phyloP scores from a whole-genome alignment of 1,140 invertebrate genomes.

The Choristoneura fumiferana region DNA sequence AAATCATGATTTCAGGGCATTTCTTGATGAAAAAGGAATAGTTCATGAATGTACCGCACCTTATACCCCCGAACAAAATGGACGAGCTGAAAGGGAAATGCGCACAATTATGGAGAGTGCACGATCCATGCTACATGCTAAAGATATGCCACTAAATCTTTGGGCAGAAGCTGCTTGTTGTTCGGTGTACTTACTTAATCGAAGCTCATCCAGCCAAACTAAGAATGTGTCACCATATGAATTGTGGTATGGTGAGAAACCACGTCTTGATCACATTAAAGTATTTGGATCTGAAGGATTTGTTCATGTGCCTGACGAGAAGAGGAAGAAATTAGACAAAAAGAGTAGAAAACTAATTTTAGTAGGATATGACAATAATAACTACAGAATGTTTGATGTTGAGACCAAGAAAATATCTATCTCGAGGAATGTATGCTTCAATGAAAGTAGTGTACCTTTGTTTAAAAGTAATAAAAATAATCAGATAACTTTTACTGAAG shows the following conservation, averaged over 20 bases:
- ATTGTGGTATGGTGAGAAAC: constrained; percentile 30
- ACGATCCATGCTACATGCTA: constrained; percentile 35
- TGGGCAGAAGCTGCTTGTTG: constrained; percentile 37
- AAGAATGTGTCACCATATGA: constrained; percentile 28
- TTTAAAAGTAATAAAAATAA: too few species aligned
- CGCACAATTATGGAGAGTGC: too few species aligned
- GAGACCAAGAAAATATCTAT: too few species aligned
- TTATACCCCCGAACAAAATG: constrained; percentile 38
- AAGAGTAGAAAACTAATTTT: background rate
- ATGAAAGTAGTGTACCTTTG: too few species aligned
- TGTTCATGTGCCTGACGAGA: constrained; percentile 33
- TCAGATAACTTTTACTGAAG: too few species aligned
- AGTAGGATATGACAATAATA: constrained; percentile 1
- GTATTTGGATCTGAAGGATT: constrained; percentile 35
- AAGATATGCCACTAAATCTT: constrained; percentile 28
- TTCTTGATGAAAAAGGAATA: constrained; percentile 32
- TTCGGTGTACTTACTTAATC: constrained; percentile 52
- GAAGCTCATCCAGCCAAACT: constrained; percentile 30
- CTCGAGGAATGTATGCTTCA: too few species aligned
- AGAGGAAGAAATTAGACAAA: background rate
- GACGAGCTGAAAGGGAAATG: too few species aligned
- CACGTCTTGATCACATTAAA: constrained; percentile 28
- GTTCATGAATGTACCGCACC: constrained; percentile 27
- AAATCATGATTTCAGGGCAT: too few species aligned
- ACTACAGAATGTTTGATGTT: background rate